Base-by-base conservation (phyloP, 2,888 invertebrate genomes). In the Hylaea fasciaria region DNA sequence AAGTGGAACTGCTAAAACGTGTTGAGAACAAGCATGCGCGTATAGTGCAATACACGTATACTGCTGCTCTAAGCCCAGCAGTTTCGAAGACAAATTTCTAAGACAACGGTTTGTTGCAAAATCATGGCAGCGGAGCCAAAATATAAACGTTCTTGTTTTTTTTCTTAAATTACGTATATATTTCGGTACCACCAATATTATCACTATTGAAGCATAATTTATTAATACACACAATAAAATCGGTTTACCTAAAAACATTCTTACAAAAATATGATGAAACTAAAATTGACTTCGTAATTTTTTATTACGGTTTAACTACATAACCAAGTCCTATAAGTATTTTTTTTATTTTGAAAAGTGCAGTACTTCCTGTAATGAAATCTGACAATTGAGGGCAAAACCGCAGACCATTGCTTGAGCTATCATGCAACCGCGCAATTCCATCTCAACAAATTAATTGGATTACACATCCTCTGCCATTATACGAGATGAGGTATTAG, bases 391-490 rank as follows among this genome's bases (percentile, higher is more conserved):
- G 5, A 2, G 14, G 13, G 9, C n/a, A 7, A 5, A 40, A 7
- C 5, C 8, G 14, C 3, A 13, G 0, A 16, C 35, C 22, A n/a
- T 7, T 35, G 39, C 16, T 48, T 51, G 10, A 14, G 39, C 49
- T 76, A 72, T 74, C 74, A 75, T 81, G 80, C 80, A 82, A 77
- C 78, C 35, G 75, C 78, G 75, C 82, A 83, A 81, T 82, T 84
- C 81, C 82, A 85, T 83, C 82, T 81, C 78, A 76, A 74, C 82
- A 87, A 86, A 89, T 87, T 87, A 89, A 89, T 87, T 87, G 82
- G 83, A 87, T 86, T 86, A 86, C 85, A 76, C 76, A 82, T 76
- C 79, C 82, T 83, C 78, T 77, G n/a, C 82, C 80, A 86, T 87
- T 87, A 87, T 82, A 78, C 82, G 78, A 84, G 83, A 88, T 87